Conservation (phyloP, 2,797 vertebrate genomes). For the Bufotes viridis region DNA sequence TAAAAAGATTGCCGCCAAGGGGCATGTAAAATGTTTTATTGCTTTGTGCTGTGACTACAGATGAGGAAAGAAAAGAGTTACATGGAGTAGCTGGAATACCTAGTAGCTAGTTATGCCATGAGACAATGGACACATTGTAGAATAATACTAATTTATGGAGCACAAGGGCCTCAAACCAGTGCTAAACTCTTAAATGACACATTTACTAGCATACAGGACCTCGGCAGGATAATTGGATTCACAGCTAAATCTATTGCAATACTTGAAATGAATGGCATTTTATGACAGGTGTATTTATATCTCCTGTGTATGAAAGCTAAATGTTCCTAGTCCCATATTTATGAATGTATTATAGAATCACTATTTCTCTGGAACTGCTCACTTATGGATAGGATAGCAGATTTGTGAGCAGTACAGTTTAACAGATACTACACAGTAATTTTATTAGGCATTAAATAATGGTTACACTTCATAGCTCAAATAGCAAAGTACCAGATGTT, state of each 20-base stretch:
- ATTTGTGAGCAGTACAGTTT: background rate
- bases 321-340: background rate
- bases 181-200: conserved; percentile 42
- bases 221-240: conserved; percentile 26
- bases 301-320: background rate
- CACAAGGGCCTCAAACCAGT: conserved; percentile 19
- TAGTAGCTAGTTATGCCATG: background rate
- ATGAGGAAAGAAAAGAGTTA: background rate
- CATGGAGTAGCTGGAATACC: background rate
- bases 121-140: conserved; percentile 17
- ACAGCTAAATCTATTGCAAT: background rate
- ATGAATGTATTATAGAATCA: background rate
- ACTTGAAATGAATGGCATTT: background rate
- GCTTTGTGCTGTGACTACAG: conserved; percentile 14
- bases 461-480: background rate
- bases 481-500: background rate
- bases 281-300: conserved; percentile 22
- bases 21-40: conserved; percentile 21
- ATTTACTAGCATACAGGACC: conserved; percentile 26
- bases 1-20: conserved; percentile 6
- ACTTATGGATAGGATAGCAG: background rate
- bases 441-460: background rate
- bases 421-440: too few relatives aligned
- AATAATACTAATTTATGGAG: conserved; percentile 38
- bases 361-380: background rate